Base-by-base conservation (phyloP, 2,797 vertebrate species). In the Nannoperca australis region DNA sequence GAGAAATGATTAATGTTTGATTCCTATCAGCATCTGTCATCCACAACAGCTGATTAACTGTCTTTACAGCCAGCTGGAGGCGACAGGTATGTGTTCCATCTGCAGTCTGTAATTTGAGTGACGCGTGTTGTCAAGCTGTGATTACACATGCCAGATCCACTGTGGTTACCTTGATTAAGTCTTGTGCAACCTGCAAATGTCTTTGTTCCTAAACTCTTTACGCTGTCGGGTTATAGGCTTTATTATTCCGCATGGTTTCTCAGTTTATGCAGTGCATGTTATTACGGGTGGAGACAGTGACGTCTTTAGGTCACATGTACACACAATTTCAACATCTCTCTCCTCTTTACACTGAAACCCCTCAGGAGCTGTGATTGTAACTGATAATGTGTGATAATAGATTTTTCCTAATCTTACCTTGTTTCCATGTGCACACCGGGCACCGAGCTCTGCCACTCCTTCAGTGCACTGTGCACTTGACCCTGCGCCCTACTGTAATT, bases 21-120 rank as follows among this genome's bases (percentile, higher is more conserved):
- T 78, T 82, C 56, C 36, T 82, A 71, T 82, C 76, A 70, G 56
- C 59, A 24, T 82, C 42, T 61, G 61, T 82, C 77, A 78, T 51
- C 40, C 45, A 44, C 49, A 83, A 44, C 61, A 81, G 60, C 55
- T 81, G 58, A 80, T 76, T 70, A 82, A 76, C n/a, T 38, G 24
- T 40, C 34, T 53, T 50, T 47, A 77, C 18, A 70, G 55, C n/a
- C 59, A 54, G 63, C 76, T 83, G 71, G 77, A 79, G 54, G 76
- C 53, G 51, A 61, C 82, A 83, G 55, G 64, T 72, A 70, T 78
- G 59, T 50, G 18, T 51, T 70, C 60, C 53, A 44, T 82, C 66
- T 76, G 70, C 68, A 63, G 36, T 27, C 79, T 87, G 73, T 76
- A 71, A 84, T 83, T 82, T 79, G 40, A 79, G 15, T 62, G 79